phyloP scores from a whole-genome alignment of 2,113 vertebrate species.

The Chiloscyllium plagiosum region DNA sequence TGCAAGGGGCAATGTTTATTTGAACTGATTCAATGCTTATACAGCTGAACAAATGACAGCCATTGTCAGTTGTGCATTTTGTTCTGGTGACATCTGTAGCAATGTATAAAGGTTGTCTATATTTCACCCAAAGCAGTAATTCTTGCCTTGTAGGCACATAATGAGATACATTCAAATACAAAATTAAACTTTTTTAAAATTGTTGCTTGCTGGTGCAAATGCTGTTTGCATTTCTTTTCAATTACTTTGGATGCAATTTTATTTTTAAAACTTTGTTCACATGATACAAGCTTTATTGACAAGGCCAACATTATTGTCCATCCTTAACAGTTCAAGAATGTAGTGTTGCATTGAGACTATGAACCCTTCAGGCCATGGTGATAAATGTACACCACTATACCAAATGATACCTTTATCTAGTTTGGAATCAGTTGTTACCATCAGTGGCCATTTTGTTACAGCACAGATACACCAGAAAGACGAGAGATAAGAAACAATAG shows the following conservation, averaged over 20 bases:
- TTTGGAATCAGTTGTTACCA: not conserved
- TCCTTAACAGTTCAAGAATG: too few species aligned
- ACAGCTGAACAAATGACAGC: not conserved
- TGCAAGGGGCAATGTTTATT: not conserved
- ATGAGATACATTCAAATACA: too few species aligned
- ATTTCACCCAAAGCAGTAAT: not conserved
- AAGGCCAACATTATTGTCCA: too few species aligned
- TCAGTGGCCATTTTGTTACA: not conserved
- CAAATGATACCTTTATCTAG: not conserved
- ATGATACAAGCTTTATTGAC: too few species aligned
- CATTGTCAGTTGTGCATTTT: not conserved
- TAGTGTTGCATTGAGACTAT: not conserved
- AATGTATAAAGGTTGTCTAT: not conserved
- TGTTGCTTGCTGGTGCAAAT: too few species aligned
- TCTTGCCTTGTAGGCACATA: not conserved
- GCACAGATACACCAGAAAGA: not conserved
- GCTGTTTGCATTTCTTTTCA: not conserved
- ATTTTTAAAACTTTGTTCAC: not conserved
- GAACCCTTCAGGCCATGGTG: not conserved
- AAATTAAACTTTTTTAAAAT: not conserved
- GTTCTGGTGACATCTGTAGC: not conserved
- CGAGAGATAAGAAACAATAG: not conserved
- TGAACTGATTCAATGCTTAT: not conserved
- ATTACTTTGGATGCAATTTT: not conserved
- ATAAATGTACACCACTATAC: not conserved